A percentile compares a stretch with the other conserved stretches of the same genome.
Conservation (phyloP, 2,888 invertebrate genomes). For the Ligdia adustata region DNA sequence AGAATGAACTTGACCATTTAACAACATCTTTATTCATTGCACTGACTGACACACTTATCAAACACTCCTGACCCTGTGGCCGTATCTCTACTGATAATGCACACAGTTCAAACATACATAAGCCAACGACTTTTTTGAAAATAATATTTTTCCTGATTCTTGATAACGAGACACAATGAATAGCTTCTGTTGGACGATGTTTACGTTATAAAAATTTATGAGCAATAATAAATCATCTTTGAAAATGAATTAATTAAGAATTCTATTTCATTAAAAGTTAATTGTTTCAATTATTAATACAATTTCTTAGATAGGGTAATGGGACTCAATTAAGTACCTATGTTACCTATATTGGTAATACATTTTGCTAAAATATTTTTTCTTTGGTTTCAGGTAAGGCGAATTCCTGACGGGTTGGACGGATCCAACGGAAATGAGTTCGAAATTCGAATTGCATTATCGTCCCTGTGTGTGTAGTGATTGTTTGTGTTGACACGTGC, state of each 20-base stretch:
- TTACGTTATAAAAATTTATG: slow-evolving; percentile 24
- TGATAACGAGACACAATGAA: slow-evolving; percentile 54
- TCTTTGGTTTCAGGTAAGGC: slow-evolving; percentile 77
- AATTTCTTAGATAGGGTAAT: too few relatives aligned
- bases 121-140: slow-evolving; percentile 77
- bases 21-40: slow-evolving; percentile 60
- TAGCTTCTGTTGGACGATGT: slow-evolving; percentile 39
- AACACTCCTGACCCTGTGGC: slow-evolving; percentile 61
- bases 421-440: slow-evolving; percentile 50
- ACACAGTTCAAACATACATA: slow-evolving; percentile 65
- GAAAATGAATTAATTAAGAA: slow-evolving; percentile 20
- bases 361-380: slow-evolving; percentile 32
- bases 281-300: slow-evolving; percentile 13
- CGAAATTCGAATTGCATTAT: slow-evolving; percentile 60
- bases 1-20: slow-evolving; percentile 75
- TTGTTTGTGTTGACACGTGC: slow-evolving; percentile 65
- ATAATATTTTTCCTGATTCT: slow-evolving; percentile 61
- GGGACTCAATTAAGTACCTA: too few relatives aligned
- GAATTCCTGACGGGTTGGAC: slow-evolving; percentile 40
- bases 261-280: slow-evolving; percentile 17
- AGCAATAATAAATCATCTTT: slow-evolving; percentile 19
- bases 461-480: slow-evolving; percentile 55
- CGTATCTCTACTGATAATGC: slow-evolving; percentile 62
- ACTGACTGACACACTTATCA: slow-evolving; percentile 66
- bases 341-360: too few relatives aligned